phyloP scores from a whole-genome alignment of 2,113 vertebrate genomes.

The Cygnus buccinator region DNA sequence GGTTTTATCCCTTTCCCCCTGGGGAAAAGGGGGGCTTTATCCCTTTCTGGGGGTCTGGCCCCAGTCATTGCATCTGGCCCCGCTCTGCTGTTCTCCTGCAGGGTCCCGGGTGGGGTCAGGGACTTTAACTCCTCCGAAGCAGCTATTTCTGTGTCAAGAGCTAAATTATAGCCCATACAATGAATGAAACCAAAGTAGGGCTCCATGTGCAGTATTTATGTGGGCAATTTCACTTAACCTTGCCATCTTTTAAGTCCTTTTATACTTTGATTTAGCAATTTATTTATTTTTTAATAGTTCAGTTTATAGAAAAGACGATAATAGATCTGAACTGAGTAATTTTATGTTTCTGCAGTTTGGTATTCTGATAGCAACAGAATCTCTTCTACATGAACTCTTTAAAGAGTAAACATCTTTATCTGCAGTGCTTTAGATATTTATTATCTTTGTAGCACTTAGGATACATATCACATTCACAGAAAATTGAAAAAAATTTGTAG shows the following conservation, averaged over 20 bases:
- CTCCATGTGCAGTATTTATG: not conserved
- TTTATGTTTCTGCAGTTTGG: slow-evolving; percentile 1
- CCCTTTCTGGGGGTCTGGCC: not conserved
- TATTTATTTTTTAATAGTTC: not conserved
- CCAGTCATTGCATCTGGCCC: rapidly evolving
- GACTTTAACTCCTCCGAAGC: not conserved
- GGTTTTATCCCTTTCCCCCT: too few species aligned
- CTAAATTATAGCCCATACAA: not conserved
- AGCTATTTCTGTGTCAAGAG: not conserved
- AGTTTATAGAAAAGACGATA: not conserved
- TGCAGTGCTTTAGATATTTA: not conserved
- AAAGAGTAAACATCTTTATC: not conserved
- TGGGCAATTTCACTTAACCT: slow-evolving; percentile 41
- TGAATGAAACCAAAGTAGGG: slow-evolving; percentile 2
- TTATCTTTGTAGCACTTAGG: not conserved
- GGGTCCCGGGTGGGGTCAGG: rapidly evolving
- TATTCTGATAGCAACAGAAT: not conserved
- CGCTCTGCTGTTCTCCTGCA: not conserved
- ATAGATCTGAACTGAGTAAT: not conserved
- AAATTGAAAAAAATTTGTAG: not conserved
- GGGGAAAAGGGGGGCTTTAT: too few species aligned
- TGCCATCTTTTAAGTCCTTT: slow-evolving; percentile 36
- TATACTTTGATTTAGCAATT: slow-evolving; percentile 17
- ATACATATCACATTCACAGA: not conserved
- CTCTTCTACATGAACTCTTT: not conserved